These are phyloP conservation scores for Sebastes taczanowskii DNA, from an alignment of 2,797 vertebrate genomes.

Conservation along the genomic window DNA sequence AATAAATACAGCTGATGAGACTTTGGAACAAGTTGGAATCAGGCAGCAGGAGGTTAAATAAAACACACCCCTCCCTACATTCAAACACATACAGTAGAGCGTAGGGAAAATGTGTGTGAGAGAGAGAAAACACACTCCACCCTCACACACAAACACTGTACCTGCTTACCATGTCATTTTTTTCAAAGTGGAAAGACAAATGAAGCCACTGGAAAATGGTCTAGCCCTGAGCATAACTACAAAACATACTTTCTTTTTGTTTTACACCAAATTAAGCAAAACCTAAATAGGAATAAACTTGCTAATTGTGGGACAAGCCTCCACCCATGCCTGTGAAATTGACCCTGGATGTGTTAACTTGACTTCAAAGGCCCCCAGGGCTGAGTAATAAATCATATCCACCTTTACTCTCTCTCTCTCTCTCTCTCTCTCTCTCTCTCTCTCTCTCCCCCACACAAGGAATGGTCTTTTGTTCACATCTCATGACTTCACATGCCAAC, in stretches of 20 bases:
- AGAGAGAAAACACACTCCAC: slow-evolving; percentile 14
- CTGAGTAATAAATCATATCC: slow-evolving; percentile 64
- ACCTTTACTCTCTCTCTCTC: slow-evolving; percentile 8
- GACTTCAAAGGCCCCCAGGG: slow-evolving; percentile 57
- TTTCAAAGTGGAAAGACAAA: slow-evolving; percentile 32
- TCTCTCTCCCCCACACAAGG: not conserved
- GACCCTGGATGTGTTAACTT: slow-evolving; percentile 50
- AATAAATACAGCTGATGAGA: not conserved
- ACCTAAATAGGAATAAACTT: slow-evolving; percentile 21
- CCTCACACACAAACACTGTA: slow-evolving; percentile 20
- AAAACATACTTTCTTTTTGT: not conserved
- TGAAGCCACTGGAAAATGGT: slow-evolving; percentile 27
- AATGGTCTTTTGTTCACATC: slow-evolving; percentile 58
- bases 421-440: too few relatives aligned
- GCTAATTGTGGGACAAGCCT: slow-evolving; percentile 26
- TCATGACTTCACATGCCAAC: slow-evolving; percentile 30
- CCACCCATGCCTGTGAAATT: slow-evolving; percentile 53
- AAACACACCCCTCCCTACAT: not conserved
- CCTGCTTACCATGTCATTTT: slow-evolving; percentile 20
- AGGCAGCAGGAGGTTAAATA: slow-evolving; percentile 13
- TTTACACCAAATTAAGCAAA: slow-evolving; percentile 7
- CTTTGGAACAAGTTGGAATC: not conserved
- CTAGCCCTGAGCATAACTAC: not conserved
- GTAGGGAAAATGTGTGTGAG: slow-evolving; percentile 28
- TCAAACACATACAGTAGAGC: not conserved